These are phyloP conservation scores for Anolis sagrei DNA, from an alignment of 2,113 vertebrate genomes.

Conservation along the genomic window DNA sequence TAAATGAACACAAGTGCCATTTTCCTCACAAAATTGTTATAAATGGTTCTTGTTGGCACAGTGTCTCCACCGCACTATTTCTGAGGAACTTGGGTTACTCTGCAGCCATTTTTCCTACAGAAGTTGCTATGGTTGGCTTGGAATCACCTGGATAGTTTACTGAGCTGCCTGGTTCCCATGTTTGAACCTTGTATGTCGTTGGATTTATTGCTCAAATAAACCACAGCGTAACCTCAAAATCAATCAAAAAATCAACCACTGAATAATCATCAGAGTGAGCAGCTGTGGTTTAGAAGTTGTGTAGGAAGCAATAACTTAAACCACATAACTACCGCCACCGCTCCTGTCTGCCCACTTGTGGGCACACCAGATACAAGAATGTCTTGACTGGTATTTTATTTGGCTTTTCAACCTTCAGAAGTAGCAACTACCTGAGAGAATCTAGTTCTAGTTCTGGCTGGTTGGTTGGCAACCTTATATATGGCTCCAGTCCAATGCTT, in stretches of 20 bases:
- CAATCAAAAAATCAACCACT: neutral
- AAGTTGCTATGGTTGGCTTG: neutral
- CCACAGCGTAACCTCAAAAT: neutral
- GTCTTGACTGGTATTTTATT: neutral
- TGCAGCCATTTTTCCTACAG: neutral
- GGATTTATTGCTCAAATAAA: neutral
- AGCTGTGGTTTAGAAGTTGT: slow-evolving; percentile 1
- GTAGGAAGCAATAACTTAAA: slow-evolving; percentile 26
- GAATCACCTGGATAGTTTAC: neutral
- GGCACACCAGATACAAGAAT: neutral
- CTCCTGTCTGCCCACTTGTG: slow-evolving; percentile 5
- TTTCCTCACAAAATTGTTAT: neutral
- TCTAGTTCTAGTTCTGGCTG: neutral
- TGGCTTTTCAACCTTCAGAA: neutral
- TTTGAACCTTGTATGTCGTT: slow-evolving; percentile 8
- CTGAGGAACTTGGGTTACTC: neutral
- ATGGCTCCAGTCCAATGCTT: neutral
- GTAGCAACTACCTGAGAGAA: neutral
- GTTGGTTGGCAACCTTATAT: too few relatives aligned
- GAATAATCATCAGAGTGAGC: slow-evolving; percentile 20
- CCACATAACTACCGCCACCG: neutral
- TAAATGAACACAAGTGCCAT: neutral
- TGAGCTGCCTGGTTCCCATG: neutral
- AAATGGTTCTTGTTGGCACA: neutral
- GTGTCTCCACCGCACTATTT: neutral